These are phyloP conservation scores for Meloe dianella DNA, from an alignment of 2,888 invertebrate genomes.

Conservation along the genomic window DNA sequence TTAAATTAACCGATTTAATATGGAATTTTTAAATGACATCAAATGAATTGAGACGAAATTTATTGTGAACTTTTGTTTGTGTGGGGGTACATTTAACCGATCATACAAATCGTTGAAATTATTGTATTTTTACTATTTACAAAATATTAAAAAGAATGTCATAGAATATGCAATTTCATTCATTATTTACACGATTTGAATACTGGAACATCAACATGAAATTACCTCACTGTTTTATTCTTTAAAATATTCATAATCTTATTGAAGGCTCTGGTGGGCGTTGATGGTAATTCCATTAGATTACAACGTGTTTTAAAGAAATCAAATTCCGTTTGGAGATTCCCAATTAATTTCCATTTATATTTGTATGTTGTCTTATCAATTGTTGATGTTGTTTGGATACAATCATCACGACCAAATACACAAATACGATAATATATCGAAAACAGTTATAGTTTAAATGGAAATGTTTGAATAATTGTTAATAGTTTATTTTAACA, in stretches of 20 bases:
- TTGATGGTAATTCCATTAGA: conserved; percentile 59
- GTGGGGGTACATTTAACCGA: background rate
- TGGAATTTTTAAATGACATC: conserved; percentile 10
- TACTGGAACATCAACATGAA: background rate
- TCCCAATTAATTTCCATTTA: conserved; percentile 66
- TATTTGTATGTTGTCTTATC: conserved; percentile 84
- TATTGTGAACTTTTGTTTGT: background rate
- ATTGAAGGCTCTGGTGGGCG: conserved; percentile 47
- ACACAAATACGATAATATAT: conserved; percentile 87
- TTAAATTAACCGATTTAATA: background rate
- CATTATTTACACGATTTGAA: background rate
- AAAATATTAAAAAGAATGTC: conserved; percentile 8
- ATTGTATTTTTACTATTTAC: background rate
- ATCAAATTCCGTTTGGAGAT: conserved; percentile 64
- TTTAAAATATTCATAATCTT: conserved; percentile 51
- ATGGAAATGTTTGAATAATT: too few species aligned
- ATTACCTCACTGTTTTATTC: conserved; percentile 1
- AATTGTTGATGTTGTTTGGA: conserved; percentile 80
- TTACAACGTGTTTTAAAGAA: conserved; percentile 63
- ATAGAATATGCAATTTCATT: background rate
- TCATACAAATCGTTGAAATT: conserved; percentile 2
- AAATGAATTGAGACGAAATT: background rate
- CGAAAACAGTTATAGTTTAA: too few species aligned
- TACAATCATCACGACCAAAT: conserved; percentile 90
- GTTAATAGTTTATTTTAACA: too few species aligned